Evolutionary conservation across 2,113 vertebrate genomes (phyloP).

Genomic region (Dendrocopos noguchii): DNA sequence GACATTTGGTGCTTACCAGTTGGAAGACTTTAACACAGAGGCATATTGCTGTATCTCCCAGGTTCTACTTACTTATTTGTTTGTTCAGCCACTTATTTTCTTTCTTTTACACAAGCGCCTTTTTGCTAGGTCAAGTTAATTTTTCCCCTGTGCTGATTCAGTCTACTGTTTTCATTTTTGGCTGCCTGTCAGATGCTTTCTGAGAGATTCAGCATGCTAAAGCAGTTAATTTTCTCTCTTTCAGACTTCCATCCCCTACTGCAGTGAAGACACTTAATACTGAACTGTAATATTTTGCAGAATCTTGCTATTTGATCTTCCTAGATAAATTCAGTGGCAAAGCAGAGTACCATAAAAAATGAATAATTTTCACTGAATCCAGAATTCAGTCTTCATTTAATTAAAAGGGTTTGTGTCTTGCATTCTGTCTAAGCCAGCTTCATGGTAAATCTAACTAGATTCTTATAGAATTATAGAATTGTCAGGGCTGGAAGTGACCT

Average conservation of each 20-base stretch:
- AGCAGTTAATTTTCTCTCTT: slow-evolving; percentile 16
- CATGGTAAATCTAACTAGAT: neutral
- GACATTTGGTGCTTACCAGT: neutral
- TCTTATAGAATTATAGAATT: neutral
- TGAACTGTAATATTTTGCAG: slow-evolving; percentile 34
- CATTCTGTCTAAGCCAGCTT: neutral
- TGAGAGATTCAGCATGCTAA: slow-evolving; percentile 18
- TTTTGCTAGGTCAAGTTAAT: slow-evolving; percentile 18
- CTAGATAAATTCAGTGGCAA: slow-evolving; percentile 10
- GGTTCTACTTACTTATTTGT: neutral
- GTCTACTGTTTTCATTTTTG: neutral
- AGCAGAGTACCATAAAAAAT: neutral
- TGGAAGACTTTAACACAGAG: neutral
- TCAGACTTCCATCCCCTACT: slow-evolving; percentile 19
- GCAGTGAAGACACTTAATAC: neutral
- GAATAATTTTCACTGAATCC: slow-evolving; percentile 51
- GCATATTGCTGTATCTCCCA: neutral
- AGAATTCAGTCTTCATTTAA: neutral
- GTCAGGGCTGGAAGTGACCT: no score
- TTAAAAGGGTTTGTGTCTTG: neutral
- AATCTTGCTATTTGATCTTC: slow-evolving; percentile 32
- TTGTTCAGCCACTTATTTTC: neutral
- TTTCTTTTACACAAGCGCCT: slow-evolving; percentile 11
- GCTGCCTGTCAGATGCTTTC: neutral
- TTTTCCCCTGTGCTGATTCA: neutral